phyloP scores from a whole-genome alignment of 2,113 vertebrate species.

The Thalassarche chlororhynchos region DNA sequence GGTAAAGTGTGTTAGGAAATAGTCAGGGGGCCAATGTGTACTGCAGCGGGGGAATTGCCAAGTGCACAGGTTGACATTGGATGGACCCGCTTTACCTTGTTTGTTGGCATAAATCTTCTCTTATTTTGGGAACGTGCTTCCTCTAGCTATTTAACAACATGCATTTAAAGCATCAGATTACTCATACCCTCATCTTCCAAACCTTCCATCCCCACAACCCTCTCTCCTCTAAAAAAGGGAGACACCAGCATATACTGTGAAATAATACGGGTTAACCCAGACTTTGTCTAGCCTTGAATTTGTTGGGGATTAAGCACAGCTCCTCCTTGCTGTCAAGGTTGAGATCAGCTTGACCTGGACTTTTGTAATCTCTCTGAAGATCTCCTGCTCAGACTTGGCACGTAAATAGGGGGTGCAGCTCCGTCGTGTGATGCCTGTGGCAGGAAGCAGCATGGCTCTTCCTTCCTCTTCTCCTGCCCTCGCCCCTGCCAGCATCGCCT shows the following conservation, averaged over 20 bases:
- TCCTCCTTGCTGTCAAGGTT: not conserved
- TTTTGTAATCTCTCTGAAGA: not conserved
- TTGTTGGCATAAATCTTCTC: not conserved
- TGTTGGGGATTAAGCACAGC: not conserved
- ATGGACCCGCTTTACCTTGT: fast-evolving
- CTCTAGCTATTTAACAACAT: not conserved
- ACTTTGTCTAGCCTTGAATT: not conserved
- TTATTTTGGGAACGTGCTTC: not conserved
- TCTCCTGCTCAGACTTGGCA: not conserved
- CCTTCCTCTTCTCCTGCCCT: not conserved
- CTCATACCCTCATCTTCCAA: not conserved
- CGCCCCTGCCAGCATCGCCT: fast-evolving
- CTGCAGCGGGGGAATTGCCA: not conserved
- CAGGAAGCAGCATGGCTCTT: not conserved
- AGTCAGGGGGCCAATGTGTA: not conserved
- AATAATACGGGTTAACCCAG: not conserved
- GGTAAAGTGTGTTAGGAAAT: not conserved
- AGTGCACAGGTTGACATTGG: not conserved
- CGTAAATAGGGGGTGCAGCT: not conserved
- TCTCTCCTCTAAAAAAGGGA: not conserved
- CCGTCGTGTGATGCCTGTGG: not conserved
- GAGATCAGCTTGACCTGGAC: not conserved
- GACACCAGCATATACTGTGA: not conserved
- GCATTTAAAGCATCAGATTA: not conserved
- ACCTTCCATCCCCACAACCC: not conserved